Conservation (phyloP, 1,140 invertebrate species). For the Ceratina calcarata region DNA sequence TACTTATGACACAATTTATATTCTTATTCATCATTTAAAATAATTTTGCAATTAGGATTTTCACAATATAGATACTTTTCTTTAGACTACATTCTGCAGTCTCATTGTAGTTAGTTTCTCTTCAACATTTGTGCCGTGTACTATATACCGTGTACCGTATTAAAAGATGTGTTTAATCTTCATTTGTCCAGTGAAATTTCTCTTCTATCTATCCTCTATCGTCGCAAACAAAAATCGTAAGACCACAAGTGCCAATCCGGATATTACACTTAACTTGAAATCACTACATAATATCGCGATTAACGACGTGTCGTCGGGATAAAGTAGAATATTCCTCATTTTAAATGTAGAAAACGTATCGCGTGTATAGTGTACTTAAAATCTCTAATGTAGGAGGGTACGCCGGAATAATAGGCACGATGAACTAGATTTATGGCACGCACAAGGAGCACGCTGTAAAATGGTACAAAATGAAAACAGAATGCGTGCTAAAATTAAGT, state of each 20-base stretch:
- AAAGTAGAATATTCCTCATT: not conserved
- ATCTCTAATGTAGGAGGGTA: not conserved
- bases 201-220: not conserved
- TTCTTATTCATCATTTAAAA: too few species aligned
- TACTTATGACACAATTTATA: too few species aligned
- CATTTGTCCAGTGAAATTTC: too few species aligned
- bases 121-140: too few species aligned
- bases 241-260: not conserved
- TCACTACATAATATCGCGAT: not conserved
- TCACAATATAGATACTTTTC: too few species aligned
- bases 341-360: constrained; percentile 10
- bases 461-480: not conserved
- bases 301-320: not conserved
- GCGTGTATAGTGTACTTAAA: not conserved
- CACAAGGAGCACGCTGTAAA: not conserved
- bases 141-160: too few species aligned
- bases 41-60: too few species aligned
- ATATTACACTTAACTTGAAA: not conserved
- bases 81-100: too few species aligned
- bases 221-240: not conserved
- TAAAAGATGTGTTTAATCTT: too few species aligned
- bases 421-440: not conserved
- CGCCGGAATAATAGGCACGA: not conserved
- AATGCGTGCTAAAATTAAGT: not conserved
- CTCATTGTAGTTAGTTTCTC: too few species aligned